Conservation (phyloP, 2,113 vertebrate species). For the Lipotes vexillifer region DNA sequence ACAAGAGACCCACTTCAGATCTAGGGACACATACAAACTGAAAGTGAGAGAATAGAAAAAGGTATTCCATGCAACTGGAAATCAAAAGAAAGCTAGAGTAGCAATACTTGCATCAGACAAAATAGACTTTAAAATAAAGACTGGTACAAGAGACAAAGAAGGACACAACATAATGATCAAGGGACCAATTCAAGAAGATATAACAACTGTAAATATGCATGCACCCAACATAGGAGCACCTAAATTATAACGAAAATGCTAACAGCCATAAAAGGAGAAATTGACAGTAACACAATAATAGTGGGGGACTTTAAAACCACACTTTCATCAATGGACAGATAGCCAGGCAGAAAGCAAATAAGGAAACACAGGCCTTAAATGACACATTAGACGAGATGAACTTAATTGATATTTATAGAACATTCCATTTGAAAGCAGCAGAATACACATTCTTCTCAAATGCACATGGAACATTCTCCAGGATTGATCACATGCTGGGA, state of each 20-base stretch:
- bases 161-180: neutral
- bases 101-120: neutral
- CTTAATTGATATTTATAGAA: neutral
- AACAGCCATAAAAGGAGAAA: neutral
- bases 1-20: neutral
- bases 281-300: neutral
- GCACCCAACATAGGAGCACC: neutral
- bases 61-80: neutral
- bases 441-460: neutral
- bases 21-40: too few species aligned
- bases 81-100: neutral
- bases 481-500: too few species aligned
- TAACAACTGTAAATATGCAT: neutral
- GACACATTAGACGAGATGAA: neutral
- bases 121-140: neutral
- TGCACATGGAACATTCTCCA: too few species aligned
- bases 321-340: neutral
- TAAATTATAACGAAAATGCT: neutral
- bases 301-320: neutral
- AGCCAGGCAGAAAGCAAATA: neutral
- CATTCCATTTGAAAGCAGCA: neutral
- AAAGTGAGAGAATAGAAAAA: neutral
- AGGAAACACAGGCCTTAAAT: neutral
- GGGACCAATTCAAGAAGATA: neutral
- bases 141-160: neutral